phyloP scores from a whole-genome alignment of 1,140 invertebrate genomes.

The Lordiphosa mommai region DNA sequence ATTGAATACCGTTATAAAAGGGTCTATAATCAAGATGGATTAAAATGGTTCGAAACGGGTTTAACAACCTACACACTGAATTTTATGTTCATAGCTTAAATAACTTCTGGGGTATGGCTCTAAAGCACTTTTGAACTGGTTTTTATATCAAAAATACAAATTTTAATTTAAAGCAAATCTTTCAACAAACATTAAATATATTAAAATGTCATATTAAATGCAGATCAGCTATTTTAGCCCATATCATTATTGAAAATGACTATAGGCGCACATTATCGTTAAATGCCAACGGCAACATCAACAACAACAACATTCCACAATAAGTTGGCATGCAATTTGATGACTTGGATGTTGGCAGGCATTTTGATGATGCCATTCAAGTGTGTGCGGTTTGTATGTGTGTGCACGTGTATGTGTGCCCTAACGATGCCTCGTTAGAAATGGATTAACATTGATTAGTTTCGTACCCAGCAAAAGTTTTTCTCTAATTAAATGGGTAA shows the following conservation, averaged over 20 bases:
- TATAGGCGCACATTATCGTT: conserved; percentile 69
- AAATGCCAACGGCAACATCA: conserved; percentile 45
- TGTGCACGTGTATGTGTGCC: conserved; percentile 8
- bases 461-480: conserved; percentile 16
- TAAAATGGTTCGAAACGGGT: no score
- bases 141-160: no score
- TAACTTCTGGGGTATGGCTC: no score
- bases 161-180: no score
- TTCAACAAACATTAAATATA: no score
- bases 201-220: no score
- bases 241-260: conserved; percentile 23
- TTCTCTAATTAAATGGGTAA: conserved; percentile 33
- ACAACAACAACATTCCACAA: conserved; percentile 19
- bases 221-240: conserved; percentile 6
- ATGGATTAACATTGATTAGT: conserved; percentile 74
- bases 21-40: no score
- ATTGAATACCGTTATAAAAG: no score
- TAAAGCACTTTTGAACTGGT: no score
- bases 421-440: conserved; percentile 69
- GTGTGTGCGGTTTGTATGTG: not conserved
- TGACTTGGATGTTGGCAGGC: conserved; percentile 54
- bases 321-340: conserved; percentile 64
- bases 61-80: no score
- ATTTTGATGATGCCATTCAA: conserved; percentile 61
- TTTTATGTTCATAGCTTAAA: no score